Conservation (phyloP, 2,113 vertebrate genomes). For the Sylvicapra grimmia region DNA sequence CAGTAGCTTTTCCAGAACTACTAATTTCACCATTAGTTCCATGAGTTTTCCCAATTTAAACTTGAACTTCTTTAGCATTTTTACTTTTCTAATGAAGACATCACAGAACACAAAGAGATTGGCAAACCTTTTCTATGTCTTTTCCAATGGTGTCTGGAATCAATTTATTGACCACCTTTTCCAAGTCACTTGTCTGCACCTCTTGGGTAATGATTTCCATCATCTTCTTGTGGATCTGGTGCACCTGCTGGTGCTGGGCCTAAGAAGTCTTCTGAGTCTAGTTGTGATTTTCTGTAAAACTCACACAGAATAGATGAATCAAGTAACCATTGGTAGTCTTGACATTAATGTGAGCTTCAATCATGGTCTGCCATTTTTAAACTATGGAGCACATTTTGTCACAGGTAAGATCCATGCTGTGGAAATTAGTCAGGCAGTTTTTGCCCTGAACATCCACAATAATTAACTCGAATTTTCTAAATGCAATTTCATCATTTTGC, state of each 20-base stretch:
- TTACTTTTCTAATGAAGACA: neutral
- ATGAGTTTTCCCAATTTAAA: neutral
- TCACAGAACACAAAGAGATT: neutral
- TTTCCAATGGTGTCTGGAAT: neutral
- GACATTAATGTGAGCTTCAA: neutral
- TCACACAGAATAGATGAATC: neutral
- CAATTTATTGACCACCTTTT: neutral
- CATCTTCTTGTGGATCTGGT: neutral
- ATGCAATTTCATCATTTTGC: neutral
- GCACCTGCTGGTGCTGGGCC: neutral
- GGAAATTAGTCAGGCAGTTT: neutral
- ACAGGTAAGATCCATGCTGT: neutral
- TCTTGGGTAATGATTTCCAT: neutral
- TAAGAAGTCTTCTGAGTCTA: neutral
- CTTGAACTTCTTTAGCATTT: neutral
- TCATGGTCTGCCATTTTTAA: neutral
- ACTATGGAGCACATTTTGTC: neutral
- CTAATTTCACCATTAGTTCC: neutral
- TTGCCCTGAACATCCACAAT: neutral
- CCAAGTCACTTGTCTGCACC: neutral
- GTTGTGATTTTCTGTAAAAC: neutral
- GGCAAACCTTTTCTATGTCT: neutral
- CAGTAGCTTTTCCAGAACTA: neutral
- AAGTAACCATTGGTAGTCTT: neutral
- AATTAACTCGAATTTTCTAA: neutral